Evolutionary conservation across 2,888 invertebrate genomes (phyloP).

Genomic region (Oxystoma pomonae): DNA sequence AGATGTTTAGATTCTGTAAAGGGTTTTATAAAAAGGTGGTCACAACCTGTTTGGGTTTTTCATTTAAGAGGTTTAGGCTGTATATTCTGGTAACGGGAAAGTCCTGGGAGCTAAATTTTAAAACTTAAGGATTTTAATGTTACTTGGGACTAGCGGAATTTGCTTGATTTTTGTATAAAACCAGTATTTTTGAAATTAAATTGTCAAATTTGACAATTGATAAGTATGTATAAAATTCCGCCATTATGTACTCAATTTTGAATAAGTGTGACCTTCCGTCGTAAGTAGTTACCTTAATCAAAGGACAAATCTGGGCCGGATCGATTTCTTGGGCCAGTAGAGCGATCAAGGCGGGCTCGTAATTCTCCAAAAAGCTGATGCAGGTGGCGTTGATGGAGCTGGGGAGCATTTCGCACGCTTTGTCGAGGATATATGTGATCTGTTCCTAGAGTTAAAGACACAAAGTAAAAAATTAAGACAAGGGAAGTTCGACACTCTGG

Average conservation of each 20-base stretch:
- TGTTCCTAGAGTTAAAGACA: conserved; percentile 56
- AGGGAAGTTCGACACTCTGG: too few relatives aligned
- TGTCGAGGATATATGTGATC: conserved; percentile 63
- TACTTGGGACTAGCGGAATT: too few relatives aligned
- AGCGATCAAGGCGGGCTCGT: conserved; percentile 76
- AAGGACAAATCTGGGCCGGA: conserved; percentile 72
- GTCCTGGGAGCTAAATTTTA: too few relatives aligned
- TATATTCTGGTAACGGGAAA: too few relatives aligned
- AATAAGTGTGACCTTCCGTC: conserved; percentile 23
- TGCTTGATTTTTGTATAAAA: too few relatives aligned
- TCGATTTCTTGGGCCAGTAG: conserved; percentile 75
- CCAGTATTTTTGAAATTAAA: too few relatives aligned
- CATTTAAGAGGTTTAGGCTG: too few relatives aligned
- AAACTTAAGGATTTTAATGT: too few relatives aligned
- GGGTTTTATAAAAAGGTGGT: too few relatives aligned
- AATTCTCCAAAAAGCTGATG: conserved; percentile 68
- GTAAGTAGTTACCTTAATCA: conserved; percentile 50
- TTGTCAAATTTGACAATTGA: neutral
- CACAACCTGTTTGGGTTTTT: too few relatives aligned
- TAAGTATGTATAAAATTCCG: neutral
- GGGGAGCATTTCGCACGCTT: conserved; percentile 68
- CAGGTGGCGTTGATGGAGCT: conserved; percentile 60
- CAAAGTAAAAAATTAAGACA: too few relatives aligned
- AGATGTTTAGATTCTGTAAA: too few relatives aligned
- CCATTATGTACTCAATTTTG: neutral